Evolutionary conservation across 1,140 invertebrate species (phyloP), one percentile per base, ranked within the genome.

Genomic region (Bombus fervidus): DNA sequence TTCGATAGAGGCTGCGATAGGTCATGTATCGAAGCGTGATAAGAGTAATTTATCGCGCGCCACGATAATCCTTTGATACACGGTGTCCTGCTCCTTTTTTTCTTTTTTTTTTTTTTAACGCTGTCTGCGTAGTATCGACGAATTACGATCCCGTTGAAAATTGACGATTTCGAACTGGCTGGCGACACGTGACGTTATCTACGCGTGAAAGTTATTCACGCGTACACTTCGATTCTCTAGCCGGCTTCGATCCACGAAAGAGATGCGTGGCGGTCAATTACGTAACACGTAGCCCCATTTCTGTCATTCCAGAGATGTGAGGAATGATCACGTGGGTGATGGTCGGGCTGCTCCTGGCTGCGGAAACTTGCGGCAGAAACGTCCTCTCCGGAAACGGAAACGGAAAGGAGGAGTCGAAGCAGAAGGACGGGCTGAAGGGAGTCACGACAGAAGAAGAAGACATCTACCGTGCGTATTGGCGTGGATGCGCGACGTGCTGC

Each of bases 241-340:
- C 62, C 28, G 3, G 31, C 9, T 34, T 31, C 31, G 31, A 68
- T 1, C 8, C 22, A 10, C 66, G 66, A 68, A 37, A 68, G 34
- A 68, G 34, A 66, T 39, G 18, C 37, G 34, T 62, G 28, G 41
- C 68, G 75, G 64, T 82, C 85, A 81, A 76, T 85, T 81, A 84
- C 77, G 71, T 87, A 87, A 88, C 79, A 81, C 89, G 77, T 85
- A 86, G 85, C 85, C 85, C 85, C 77, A 83, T 87, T 90, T 91
- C 91, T 91, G 69, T 92, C 87, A 85, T 92, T 93, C 83, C 92
- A 95, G 94, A 95, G 93, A 95, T 95, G 95, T 95, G 91, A 95
- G 95, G 95, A 95, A 95, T 95, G 95, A 95, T 95, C 94, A 95
- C 94, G 94, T 95, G 94, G 95, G 92, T 95, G 92, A 95, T 95